Base-by-base conservation (phyloP, 2,113 vertebrate genomes). In the Lampris megalopsis region DNA sequence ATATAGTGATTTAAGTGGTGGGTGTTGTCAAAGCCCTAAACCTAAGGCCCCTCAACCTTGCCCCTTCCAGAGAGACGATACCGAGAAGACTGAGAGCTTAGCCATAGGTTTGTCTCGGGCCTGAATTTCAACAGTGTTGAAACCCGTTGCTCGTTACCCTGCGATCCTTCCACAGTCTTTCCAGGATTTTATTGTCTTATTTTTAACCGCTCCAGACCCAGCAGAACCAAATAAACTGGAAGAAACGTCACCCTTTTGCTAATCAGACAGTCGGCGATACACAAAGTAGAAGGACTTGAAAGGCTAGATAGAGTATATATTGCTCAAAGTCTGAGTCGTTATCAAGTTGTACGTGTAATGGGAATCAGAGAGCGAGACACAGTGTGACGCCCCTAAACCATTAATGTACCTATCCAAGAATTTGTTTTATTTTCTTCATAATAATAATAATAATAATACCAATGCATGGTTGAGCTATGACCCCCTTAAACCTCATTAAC, bases 341-440 rank as follows among this genome's bases (percentile, higher is more conserved):
- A 7, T 4, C 43, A 7, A 45, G 43, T 45, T 45, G 24, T 24
- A 24, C 24, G 24, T 24, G 24, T 24, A 24, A 24, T 24, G 24
- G 24, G 24, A 24, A 24, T 45, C 43, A 2, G 43, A 4, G 43
- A 42, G 24, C 49, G 9, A 49, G 36, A 50, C 56, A 54, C 48
- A 35, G 65, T 50, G 54, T 42, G 43, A 63, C 36, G 54, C 42
- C 1, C 40, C 61, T n/a, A 1, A 76, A 62, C 35, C 63, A 57
- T 77, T 80, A 58, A n/a, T 36, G 45, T 41, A 65, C 41, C 48
- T 67, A 73, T 50, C 80, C 52, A 43, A 83, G 82, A 86, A 68
- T 41, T 53, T 76, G 71, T 89, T 87, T 88, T 92, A 90, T 91
- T 90, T 89, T 89, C 80, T 81, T 89, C 86, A 72, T 52, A 5